Evolutionary conservation across 1,140 invertebrate genomes (phyloP).

Genomic region (Anoplolepis gracilipes): DNA sequence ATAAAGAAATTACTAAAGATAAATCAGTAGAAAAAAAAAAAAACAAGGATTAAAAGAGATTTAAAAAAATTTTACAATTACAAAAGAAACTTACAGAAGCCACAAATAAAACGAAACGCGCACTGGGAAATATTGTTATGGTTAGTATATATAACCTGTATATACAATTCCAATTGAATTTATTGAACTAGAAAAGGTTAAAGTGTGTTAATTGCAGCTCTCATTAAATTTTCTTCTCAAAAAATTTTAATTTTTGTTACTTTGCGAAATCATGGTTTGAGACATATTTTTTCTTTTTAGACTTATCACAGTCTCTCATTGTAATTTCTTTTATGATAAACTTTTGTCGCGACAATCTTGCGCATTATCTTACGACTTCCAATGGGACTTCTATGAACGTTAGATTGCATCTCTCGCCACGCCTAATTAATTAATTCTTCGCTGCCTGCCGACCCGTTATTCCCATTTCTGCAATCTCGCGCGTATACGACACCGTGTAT

Average conservation of each 20-base stretch:
- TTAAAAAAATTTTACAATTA: neutral
- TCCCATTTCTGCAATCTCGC: conserved; percentile 29
- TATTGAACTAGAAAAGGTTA: conserved; percentile 12
- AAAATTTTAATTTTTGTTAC: too few species aligned
- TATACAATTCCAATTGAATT: conserved; percentile 20
- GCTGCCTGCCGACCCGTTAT: conserved; percentile 19
- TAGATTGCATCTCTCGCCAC: conserved; percentile 33
- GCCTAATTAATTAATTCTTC: conserved; percentile 52
- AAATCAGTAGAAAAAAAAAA: neutral
- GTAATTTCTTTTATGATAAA: neutral
- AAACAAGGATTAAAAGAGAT: neutral
- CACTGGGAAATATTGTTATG: neutral
- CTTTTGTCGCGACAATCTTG: conserved; percentile 16
- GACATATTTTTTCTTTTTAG: neutral
- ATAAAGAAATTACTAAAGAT: neutral
- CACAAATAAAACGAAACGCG: neutral
- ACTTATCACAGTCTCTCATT: neutral
- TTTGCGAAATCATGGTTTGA: neutral
- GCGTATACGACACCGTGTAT: neutral
- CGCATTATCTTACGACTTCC: conserved; percentile 31
- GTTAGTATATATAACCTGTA: too few species aligned
- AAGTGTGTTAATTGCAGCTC: conserved; percentile 11
- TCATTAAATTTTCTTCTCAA: too few species aligned
- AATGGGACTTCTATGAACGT: neutral
- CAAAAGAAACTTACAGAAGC: neutral